Percentiles rank a stretch among this genome's conserved stretches.
phyloP scores from a whole-genome alignment of 2,888 invertebrate genomes.

The Rhabditoides inermis region DNA sequence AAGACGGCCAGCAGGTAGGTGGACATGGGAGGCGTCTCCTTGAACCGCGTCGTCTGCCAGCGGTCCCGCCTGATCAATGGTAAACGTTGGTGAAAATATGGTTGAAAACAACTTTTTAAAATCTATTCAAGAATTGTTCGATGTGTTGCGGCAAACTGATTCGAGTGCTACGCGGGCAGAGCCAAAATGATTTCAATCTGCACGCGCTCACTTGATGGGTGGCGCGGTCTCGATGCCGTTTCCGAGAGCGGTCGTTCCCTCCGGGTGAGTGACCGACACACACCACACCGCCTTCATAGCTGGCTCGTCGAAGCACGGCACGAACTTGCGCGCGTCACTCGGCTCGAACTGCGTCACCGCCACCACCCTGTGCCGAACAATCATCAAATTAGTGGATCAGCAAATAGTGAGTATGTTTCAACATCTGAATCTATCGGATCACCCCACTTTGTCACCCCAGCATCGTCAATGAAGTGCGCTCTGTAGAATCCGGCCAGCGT shows the following conservation, averaged over 20 bases:
- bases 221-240: constrained; percentile 26
- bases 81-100: too few species aligned
- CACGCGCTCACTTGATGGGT: neutral
- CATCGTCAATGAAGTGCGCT: too few species aligned
- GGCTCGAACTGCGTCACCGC: constrained; percentile 50
- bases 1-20: constrained; percentile 81
- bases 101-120: too few species aligned
- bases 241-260: constrained; percentile 34
- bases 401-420: neutral
- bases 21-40: constrained; percentile 64
- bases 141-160: too few species aligned
- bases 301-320: constrained; percentile 50
- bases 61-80: too few species aligned
- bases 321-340: constrained; percentile 42
- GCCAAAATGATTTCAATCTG: too few species aligned
- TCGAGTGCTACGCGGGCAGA: too few species aligned
- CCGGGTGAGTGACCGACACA: constrained; percentile 42
- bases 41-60: constrained; percentile 66
- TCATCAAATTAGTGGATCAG: neutral
- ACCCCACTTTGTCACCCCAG: too few species aligned
- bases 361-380: constrained; percentile 14
- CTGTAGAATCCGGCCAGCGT: too few species aligned
- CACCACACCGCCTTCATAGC: constrained; percentile 43
- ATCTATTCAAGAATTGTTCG: too few species aligned
- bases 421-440: neutral